phyloP scores from a whole-genome alignment of 2,888 invertebrate genomes.

The Cephus runcator region DNA sequence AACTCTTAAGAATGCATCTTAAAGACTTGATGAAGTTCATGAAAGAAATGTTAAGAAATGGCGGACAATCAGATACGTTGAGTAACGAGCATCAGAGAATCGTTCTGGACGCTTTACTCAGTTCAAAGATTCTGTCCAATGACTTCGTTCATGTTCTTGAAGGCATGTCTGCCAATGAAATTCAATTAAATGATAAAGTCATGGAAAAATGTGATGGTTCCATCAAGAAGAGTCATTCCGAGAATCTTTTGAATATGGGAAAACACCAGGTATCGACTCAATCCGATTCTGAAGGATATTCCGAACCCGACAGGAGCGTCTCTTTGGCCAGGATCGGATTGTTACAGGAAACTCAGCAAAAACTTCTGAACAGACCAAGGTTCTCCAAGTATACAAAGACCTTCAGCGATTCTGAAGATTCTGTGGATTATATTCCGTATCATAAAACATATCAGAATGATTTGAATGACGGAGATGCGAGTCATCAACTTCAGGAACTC shows the following conservation, averaged over 20 bases:
- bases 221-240: constrained; percentile 45
- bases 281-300: constrained; percentile 87
- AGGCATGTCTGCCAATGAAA: constrained; percentile 28
- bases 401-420: constrained; percentile 61
- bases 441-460: constrained; percentile 51
- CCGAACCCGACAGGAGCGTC: constrained; percentile 86
- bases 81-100: constrained; percentile 48
- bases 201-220: constrained; percentile 25
- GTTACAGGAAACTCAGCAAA: constrained; percentile 63
- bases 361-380: constrained; percentile 37
- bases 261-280: constrained; percentile 51
- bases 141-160: constrained; percentile 53
- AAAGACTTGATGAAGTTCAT: constrained; percentile 58
- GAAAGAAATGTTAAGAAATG: constrained; percentile 52
- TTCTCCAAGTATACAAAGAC: constrained; percentile 49
- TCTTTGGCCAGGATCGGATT: constrained; percentile 83
- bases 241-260: constrained; percentile 34
- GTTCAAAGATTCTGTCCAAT: constrained; percentile 54
- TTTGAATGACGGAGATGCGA: constrained; percentile 45
- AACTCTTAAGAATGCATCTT: constrained; percentile 52
- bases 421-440: constrained; percentile 51
- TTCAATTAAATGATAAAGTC: not conserved
- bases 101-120: constrained; percentile 52
- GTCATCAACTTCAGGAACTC: constrained; percentile 48
- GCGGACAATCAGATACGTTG: constrained; percentile 35